Percentiles rank a stretch among this genome's conserved stretches.
Evolutionary conservation across 30 jellyfish, hydroid and myxozoan genomes (phyloP).

Genomic region (Aurelia sp.): DNA sequence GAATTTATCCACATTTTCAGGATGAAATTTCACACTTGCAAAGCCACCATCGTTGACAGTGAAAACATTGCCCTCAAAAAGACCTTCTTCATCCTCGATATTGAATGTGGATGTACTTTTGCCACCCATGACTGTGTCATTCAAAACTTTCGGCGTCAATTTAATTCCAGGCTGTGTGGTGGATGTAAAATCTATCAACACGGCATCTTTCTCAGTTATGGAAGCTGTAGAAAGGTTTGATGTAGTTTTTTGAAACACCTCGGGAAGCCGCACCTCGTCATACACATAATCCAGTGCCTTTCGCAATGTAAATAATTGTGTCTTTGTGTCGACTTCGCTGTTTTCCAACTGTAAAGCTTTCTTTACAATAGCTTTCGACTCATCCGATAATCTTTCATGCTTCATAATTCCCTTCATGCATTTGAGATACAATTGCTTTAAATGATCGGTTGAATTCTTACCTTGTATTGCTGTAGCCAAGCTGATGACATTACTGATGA

Average conservation of each 20-base stretch:
- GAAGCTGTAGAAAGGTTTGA: neutral
- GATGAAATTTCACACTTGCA: slow-evolving; percentile 87
- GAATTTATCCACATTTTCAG: slow-evolving; percentile 64
- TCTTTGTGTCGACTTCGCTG: slow-evolving; percentile 2
- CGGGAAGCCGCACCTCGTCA: slow-evolving; percentile 84
- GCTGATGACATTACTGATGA: slow-evolving; percentile 65
- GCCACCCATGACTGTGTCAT: slow-evolving; percentile 87
- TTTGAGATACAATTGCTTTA: slow-evolving; percentile 31
- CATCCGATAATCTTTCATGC: slow-evolving; percentile 25
- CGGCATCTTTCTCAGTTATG: slow-evolving; percentile 2
- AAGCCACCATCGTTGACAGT: slow-evolving; percentile 87
- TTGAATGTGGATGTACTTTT: slow-evolving; percentile 45
- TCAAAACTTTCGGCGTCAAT: slow-evolving; percentile 41
- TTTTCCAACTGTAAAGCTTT: slow-evolving; percentile 39
- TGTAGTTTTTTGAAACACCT: slow-evolving; percentile 32
- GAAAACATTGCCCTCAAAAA: slow-evolving; percentile 72
- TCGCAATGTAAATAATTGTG: slow-evolving; percentile 27
- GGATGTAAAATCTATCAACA: slow-evolving; percentile 64
- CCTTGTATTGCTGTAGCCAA: slow-evolving; percentile 37
- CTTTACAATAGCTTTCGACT: slow-evolving; percentile 10
- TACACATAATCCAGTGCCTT: slow-evolving; percentile 67
- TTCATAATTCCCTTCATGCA: slow-evolving; percentile 10
- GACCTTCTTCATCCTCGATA: slow-evolving; percentile 28
- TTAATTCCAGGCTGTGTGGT: neutral
- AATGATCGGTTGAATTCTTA: slow-evolving; percentile 3